Evolutionary conservation across 2,797 vertebrate genomes (phyloP), one percentile per base, ranked within the genome.

Genomic region (Clamator glandarius): DNA sequence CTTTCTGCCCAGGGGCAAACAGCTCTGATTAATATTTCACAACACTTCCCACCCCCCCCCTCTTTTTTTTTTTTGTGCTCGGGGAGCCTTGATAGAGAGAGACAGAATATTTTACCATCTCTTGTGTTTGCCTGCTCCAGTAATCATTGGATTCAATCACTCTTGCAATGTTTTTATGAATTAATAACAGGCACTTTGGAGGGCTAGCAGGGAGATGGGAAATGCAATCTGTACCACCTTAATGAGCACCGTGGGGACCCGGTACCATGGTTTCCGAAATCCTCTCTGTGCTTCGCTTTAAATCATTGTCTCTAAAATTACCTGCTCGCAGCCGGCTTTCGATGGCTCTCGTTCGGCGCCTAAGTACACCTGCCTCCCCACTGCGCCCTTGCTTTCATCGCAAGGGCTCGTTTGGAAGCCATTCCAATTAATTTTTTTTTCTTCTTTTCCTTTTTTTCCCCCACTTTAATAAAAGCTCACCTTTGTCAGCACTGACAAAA

Each of bases 21-120:
- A 95, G 97, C 94, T 97, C 97, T 95, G 98, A 98, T 99, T 98
- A 98, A 98, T 98, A 98, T 98, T 99, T 99, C 98, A 98, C 97
- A 98, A 97, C 97, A 96, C 93, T 92, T 92, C 83, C 95, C 97
- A 96, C 0, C 6, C 16, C 24, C 68, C 77, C 63, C 46, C 46
- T 42, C 74, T 81, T 69, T 93, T 88, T 95, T 62, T 52, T 86
- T 73, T 68, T 26, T 88, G 59, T 89, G 75, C 88, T 96, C 79
- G 3, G 92, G 92, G 96, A 96, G 92, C 80, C 95, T 95, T 89
- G 96, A 93, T 84, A 93, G 96, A 97, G 95, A 97, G 96, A 91
- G 48, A 68, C 23, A 4, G 96, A 97, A 97, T 96, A 92, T 97
- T 97, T 97, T 91, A 92, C 96, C 77, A 28, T 96, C 96, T 97